Percentiles rank a stretch among this genome's conserved stretches.
These are phyloP conservation scores for Atta colombica DNA, from an alignment of 1,140 invertebrate genomes.

Conservation along the genomic window DNA sequence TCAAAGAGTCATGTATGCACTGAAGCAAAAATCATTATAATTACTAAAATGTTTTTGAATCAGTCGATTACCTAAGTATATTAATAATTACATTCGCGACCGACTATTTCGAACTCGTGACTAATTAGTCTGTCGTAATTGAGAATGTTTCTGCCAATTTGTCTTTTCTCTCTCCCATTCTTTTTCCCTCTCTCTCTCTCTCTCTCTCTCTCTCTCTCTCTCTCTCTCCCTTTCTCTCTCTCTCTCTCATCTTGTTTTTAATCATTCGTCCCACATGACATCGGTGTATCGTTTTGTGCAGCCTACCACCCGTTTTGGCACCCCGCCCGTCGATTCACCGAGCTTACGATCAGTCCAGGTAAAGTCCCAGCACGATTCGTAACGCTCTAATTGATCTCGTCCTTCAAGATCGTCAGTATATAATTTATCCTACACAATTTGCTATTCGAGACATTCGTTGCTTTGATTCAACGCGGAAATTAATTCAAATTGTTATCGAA, in stretches of 20 bases:
- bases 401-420: slow-evolving; percentile 33
- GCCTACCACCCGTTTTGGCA: slow-evolving; percentile 83
- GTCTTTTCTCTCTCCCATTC: too few relatives aligned
- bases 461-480: slow-evolving; percentile 35
- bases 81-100: too few relatives aligned
- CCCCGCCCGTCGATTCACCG: slow-evolving; percentile 82
- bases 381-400: slow-evolving; percentile 48
- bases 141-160: too few relatives aligned
- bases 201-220: neutral
- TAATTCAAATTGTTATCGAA: neutral
- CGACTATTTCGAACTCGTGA: too few relatives aligned
- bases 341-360: slow-evolving; percentile 85
- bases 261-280: slow-evolving; percentile 81
- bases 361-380: slow-evolving; percentile 80
- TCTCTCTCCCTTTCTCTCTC: neutral
- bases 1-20: too few relatives aligned
- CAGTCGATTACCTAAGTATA: too few relatives aligned
- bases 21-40: too few relatives aligned
- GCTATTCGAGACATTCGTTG: slow-evolving; percentile 47
- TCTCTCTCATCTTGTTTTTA: slow-evolving; percentile 64
- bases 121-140: too few relatives aligned
- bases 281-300: slow-evolving; percentile 84
- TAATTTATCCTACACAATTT: slow-evolving; percentile 44
- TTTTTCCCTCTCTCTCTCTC: too few relatives aligned
- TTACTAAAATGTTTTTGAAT: too few relatives aligned